Conservation (phyloP, 2,113 vertebrate genomes). For the Podarcis raffonei region DNA sequence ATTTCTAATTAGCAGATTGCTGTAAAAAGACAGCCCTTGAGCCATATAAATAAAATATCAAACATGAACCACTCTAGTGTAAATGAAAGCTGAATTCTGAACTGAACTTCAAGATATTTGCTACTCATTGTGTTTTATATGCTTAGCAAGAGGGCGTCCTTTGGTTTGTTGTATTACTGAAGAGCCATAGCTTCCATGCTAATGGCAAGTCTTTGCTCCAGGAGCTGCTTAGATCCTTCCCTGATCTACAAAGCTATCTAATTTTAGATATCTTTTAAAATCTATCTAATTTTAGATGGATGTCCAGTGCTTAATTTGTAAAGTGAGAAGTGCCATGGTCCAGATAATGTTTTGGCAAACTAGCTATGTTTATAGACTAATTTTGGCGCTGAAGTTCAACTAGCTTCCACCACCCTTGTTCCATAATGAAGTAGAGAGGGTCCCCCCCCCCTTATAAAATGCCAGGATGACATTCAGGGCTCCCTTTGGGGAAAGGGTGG, state of each 20-base stretch:
- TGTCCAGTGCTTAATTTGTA: neutral
- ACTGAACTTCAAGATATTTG: neutral
- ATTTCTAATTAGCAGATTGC: neutral
- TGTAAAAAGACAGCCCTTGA: slow-evolving; percentile 2
- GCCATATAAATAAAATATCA: neutral
- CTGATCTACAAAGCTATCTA: neutral
- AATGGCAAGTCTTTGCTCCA: neutral
- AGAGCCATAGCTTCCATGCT: neutral
- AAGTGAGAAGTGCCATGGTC: neutral
- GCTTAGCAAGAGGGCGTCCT: neutral
- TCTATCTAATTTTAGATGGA: neutral
- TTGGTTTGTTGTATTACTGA: neutral
- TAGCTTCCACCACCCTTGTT: neutral
- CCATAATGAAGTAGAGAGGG: neutral
- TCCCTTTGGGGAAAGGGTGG: neutral
- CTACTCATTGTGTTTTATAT: neutral
- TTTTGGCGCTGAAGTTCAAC: neutral
- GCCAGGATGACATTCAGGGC: neutral
- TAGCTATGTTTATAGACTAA: neutral
- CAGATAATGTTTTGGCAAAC: neutral
- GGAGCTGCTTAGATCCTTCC: neutral
- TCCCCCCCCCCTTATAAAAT: no score
- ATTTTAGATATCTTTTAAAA: no score
- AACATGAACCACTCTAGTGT: neutral
- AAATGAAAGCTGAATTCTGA: neutral